phyloP scores from a whole-genome alignment of 2,888 invertebrate species.

The Xestia xanthographa region DNA sequence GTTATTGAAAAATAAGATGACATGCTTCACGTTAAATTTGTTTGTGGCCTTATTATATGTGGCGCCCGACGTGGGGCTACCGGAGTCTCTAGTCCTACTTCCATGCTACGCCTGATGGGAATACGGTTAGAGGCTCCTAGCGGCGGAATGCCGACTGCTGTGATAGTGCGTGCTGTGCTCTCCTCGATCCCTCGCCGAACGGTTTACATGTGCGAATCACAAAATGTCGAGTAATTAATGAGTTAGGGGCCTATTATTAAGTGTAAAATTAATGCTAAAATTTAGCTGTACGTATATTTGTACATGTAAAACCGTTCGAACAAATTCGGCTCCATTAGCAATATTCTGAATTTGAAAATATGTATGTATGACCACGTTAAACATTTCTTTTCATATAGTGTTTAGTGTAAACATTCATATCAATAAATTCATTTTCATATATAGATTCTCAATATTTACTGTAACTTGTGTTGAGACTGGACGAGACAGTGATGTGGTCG shows the following conservation, averaged over 20 bases:
- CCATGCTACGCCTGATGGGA: slow-evolving; percentile 40
- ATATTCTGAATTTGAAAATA: slow-evolving; percentile 64
- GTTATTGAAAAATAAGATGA: slow-evolving; percentile 78
- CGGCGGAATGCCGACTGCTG: slow-evolving; percentile 84
- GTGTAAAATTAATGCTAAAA: slow-evolving; percentile 74
- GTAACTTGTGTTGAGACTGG: slow-evolving; percentile 45
- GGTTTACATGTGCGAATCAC: slow-evolving; percentile 74
- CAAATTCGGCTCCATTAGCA: slow-evolving; percentile 65
- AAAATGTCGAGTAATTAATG: slow-evolving; percentile 68
- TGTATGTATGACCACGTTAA: slow-evolving; percentile 42
- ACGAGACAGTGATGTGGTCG: slow-evolving; percentile 41
- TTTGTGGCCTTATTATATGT: slow-evolving; percentile 89
- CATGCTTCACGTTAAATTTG: slow-evolving; percentile 86
- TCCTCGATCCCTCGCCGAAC: slow-evolving; percentile 78
- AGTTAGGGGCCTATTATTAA: slow-evolving; percentile 84
- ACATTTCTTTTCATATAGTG: slow-evolving; percentile 55
- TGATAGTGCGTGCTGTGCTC: slow-evolving; percentile 89
- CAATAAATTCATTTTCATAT: slow-evolving; percentile 51
- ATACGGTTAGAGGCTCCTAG: slow-evolving; percentile 72
- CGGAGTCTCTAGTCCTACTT: slow-evolving; percentile 70
- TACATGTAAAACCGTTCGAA: slow-evolving; percentile 77
- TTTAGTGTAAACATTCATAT: slow-evolving; percentile 64
- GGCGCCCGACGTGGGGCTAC: slow-evolving; percentile 84
- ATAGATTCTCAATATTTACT: slow-evolving; percentile 55
- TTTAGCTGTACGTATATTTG: slow-evolving; percentile 73